Base-by-base conservation (phyloP, 2,113 vertebrate species). In the Ondatra zibethicus region DNA sequence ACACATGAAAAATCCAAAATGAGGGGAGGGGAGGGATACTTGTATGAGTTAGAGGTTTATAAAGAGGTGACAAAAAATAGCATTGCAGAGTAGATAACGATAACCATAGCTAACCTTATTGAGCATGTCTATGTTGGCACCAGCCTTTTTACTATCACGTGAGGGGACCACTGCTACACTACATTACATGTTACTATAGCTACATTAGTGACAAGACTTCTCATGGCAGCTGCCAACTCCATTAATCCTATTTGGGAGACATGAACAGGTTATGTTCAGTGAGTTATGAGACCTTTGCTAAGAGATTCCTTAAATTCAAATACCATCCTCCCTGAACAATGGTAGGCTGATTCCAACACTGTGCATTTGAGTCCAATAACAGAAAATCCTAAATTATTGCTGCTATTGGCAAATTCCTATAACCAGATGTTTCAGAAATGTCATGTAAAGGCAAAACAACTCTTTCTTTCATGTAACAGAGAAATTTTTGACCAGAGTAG, bases 351-450 rank as follows among this genome's bases (percentile, higher is more conserved):
- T 89, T 33, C 33, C 61, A 42, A 82, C 39, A 16, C 42, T 91
- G 27, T 61, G 29, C 36, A 14, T 88, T 94, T 96, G 61, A 89
- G 12, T 82, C 19, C 29, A 86, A 17, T 61, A 93, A 73, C 4
- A 81, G 50, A 81, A 96, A 77, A 92, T 91, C 45, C 47, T 55
- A 29, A 78, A 63, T 93, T 47, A 61, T 55, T 81, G 63, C 7
- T 55, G 1, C 61, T 95, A 9, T 33, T 21, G 25, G 11, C 52
- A 55, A 82, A 52, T 91, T 88, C 55, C 36, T 14, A 52, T 81
- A 45, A 73, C 14, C 42, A 84, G n/a, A 25, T 61, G 7, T 85
- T 75, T 23, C 27, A 19, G 65, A 86, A 68, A 73, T 13, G 27
- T 93, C 55, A 29, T 66, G 50, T 31, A 63, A 73, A n/a, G 66